These are phyloP conservation scores for Rhamphomyia laevipes DNA, from an alignment of 2,888 invertebrate species.

Conservation along the genomic window DNA sequence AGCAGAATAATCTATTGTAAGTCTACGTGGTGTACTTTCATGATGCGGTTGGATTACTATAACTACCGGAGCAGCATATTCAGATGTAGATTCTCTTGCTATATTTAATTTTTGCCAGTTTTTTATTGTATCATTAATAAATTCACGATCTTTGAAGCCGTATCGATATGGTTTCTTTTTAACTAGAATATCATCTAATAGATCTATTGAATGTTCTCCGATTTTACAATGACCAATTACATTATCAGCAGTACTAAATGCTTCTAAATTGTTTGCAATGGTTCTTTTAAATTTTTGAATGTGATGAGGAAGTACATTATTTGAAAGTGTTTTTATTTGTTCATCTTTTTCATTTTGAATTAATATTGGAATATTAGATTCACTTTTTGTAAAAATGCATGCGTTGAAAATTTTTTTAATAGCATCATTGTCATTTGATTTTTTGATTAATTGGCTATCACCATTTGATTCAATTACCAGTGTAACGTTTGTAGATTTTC, in stretches of 20 bases:
- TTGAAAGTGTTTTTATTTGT: neutral
- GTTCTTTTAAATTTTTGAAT: neutral
- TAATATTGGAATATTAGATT: no score
- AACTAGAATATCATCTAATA: neutral
- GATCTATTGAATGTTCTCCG: neutral
- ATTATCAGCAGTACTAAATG: neutral
- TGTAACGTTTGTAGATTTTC: neutral
- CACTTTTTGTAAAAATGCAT: no score
- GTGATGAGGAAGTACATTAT: neutral
- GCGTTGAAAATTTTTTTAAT: no score
- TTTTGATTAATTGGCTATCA: neutral
- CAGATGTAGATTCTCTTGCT: conserved; percentile 3
- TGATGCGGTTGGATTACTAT: conserved; percentile 7
- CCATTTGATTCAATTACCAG: neutral
- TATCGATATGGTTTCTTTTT: neutral
- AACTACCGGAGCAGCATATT: conserved; percentile 6
- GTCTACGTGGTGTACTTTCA: conserved; percentile 1
- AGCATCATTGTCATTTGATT: no score
- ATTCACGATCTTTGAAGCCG: neutral
- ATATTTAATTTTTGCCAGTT: conserved; percentile 2
- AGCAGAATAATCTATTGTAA: neutral
- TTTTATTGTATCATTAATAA: neutral
- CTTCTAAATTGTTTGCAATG: neutral
- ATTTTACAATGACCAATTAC: conserved; percentile 1
- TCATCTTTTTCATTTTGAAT: neutral